Conservation (phyloP, 2,888 invertebrate genomes). For the Cantharis flavilabris region DNA sequence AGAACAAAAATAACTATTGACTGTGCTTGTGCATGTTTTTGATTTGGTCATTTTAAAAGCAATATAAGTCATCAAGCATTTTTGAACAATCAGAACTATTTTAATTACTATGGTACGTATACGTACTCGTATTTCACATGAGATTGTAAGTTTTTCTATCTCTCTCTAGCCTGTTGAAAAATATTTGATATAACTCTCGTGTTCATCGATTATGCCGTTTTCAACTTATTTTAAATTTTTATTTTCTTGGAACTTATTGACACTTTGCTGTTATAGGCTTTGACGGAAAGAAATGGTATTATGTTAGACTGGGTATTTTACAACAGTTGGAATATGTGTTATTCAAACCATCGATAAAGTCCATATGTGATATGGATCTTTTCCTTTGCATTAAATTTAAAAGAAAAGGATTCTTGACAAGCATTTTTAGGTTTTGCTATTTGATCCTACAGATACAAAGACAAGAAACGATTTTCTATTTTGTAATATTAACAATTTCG, state of each 20-base stretch:
- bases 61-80: too few relatives aligned
- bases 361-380: background rate
- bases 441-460: background rate
- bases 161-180: background rate
- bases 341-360: background rate
- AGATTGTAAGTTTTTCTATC: background rate
- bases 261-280: background rate
- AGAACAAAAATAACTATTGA: too few relatives aligned
- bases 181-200: background rate
- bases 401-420: background rate
- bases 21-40: too few relatives aligned
- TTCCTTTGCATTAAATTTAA: background rate
- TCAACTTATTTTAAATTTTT: background rate
- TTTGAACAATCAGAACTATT: background rate
- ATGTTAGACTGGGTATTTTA: background rate
- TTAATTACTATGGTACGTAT: background rate
- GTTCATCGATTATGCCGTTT: background rate
- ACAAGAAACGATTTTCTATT: too few relatives aligned
- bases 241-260: background rate
- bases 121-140: background rate
- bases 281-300: background rate
- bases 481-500: too few relatives aligned
- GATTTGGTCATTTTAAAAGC: too few relatives aligned
- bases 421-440: background rate
- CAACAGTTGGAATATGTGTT: background rate